Base-by-base conservation (phyloP, 2,797 vertebrate genomes). In the Dermochelys coriacea region DNA sequence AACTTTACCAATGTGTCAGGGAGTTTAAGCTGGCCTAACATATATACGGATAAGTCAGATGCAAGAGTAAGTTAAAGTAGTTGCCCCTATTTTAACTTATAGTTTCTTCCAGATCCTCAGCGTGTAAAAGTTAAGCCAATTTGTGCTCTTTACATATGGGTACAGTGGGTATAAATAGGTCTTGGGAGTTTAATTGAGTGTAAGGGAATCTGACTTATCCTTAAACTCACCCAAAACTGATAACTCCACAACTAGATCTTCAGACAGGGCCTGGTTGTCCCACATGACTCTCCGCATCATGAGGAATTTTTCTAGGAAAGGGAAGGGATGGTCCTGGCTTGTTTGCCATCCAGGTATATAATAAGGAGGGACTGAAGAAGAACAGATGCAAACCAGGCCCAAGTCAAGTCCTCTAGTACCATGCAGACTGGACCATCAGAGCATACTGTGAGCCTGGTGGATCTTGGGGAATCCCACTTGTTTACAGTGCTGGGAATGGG, bases 351-450 rank as follows among this genome's bases (percentile, higher is more conserved):
- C 41, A 84, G 3, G 21, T 27, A 47, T 45, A 49, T 27, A 77
- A 31, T 45, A 8, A 15, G 25, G 7, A 49, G 0, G 1, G 61
- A 29, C 4, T 45, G 16, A 87, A 51, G 55, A 88, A 34, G 25
- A 86, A 2, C 34, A 47, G 57, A 84, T 74, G 16, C 5, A 79
- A 86, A 89, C 1, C 10, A 77, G 8, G 1, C 57, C 25, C 84
- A 81, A 82, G 5, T 29, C 75, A 64, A 87, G n/a, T 12, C 92
- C 61, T 85, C 61, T 45, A 93, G 6, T 5, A 81, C 14, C 18
- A 8, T 0, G 25, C 34, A 52, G 79, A 81, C 50, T 0, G 0
- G 59, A 12, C n/a, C 5, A 68, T 31, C 37, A 37, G 88, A 0
- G 3, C 21, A 27, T 3, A 4, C 49, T 61, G 6, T 45, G 41